Evolutionary conservation across 2,797 vertebrate genomes (phyloP).

Genomic region (Mycteria americana): DNA sequence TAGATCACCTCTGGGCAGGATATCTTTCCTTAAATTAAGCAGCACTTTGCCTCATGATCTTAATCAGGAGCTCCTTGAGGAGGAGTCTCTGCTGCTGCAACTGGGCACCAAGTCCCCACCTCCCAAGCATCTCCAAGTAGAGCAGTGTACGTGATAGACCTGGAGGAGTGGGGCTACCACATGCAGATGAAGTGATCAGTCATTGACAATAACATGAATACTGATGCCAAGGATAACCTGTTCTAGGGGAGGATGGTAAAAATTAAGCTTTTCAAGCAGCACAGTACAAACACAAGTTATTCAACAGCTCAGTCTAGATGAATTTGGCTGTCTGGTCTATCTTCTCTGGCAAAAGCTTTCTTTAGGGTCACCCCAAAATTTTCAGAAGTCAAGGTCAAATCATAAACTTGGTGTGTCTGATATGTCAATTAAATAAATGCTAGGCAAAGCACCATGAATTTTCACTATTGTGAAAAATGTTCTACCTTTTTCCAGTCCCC

Average conservation of each 20-base stretch:
- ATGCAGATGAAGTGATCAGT: not conserved
- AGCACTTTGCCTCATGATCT: not conserved
- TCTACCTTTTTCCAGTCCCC: not conserved
- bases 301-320: not conserved
- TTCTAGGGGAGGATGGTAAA: not conserved
- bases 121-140: not conserved
- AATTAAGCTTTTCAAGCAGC: not conserved
- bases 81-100: not conserved
- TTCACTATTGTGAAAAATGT: not conserved
- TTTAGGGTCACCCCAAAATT: not conserved
- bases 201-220: not conserved
- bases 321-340: not conserved
- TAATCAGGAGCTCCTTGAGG: not conserved
- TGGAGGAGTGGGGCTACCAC: not conserved
- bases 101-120: not conserved
- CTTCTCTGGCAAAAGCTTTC: not conserved
- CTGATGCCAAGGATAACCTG: not conserved
- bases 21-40: not conserved
- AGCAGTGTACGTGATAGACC: not conserved
- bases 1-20: not conserved
- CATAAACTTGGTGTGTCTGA: not conserved
- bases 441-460: not conserved
- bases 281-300: not conserved
- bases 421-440: not conserved
- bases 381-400: not conserved